Evolutionary conservation across 1,140 invertebrate genomes (phyloP), one percentile per base, ranked within the genome.

Genomic region (Leptopilina clavipes): DNA sequence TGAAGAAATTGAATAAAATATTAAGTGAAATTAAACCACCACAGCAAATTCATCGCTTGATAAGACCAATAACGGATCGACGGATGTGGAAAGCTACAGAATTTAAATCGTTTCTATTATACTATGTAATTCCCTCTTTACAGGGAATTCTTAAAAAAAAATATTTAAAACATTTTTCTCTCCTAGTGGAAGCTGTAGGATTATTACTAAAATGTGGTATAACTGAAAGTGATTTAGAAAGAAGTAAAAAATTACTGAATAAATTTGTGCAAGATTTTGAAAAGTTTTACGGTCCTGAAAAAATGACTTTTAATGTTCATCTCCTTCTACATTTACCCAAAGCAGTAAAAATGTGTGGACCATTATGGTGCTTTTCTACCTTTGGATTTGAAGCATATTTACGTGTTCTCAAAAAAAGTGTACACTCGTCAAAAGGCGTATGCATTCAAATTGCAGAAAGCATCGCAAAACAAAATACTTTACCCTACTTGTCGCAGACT

Each of bases 1-100:
- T 18, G 7, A 14, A 52, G 17, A 52, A n/a, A 52, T 52, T 52
- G 17, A 17, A 52, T 18, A 1, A n/a, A 2, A 17, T n/a, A 7
- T 52, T 52, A 18, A 52, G 14, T 7, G 8, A n/a, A 52, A 52
- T 52, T n/a, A 52, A 52, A n/a, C 14, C 48, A 52, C 48, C 48
- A n/a, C 48, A 12, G 17, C 48, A 52, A 18, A 52, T 52, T 52
- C 48, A 52, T 14, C 1, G 48, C 12, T 52, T 52, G 17, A 18
- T n/a, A 18, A n/a, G 48, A 17, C 48, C 48, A 52, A 52, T 52
- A 52, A 52, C 48, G 8, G 48, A 52, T 52, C 48, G 48, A 17
- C 48, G 48, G 8, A 12, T 17, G 5, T 52, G 14, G 48, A 52
- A 52, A 18, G 48, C 14, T 17, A 52, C 48, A n/a, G 48, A 52